Base-by-base conservation (phyloP, 2,113 vertebrate species). In the Gyps fulvus region DNA sequence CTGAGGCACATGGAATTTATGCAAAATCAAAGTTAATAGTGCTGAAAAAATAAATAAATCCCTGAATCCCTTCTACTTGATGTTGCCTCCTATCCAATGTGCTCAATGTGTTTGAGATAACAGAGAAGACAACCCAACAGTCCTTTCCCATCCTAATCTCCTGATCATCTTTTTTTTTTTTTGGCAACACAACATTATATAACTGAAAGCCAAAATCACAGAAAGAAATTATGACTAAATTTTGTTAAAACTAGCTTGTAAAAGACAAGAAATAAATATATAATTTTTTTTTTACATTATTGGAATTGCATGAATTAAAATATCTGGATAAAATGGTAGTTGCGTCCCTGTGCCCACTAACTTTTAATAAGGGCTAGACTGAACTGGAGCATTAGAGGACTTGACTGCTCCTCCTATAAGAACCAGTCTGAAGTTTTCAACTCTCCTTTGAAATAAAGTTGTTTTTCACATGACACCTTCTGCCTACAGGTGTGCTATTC, bases 21-120 rank as follows among this genome's bases (percentile, higher is more conserved):
- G 93, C 50, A 92, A 87, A 94, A 95, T 57, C 66, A 89, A 65
- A 95, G 71, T 58, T 89, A 87, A 93, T 10, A 80, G 43, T 40
- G 22, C 29, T 50, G 57, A 40, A 63, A 79, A 82, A 74, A 71
- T 8, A 85, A 45, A 67, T 10, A 83, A 62, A 49, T 34, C 38
- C 23, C 50, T 50, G 52, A 74, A 85, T 78, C 13, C 43, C 40
- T 71, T 57, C 14, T 61, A 40, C 31, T 57, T 85, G 52, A 65
- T 31, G 5, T 34, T 93, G 16, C 18, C 31, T 93, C 16, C n/a
- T 84, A 26, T 5, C 6, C 40, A 76, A 25, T 21, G 16, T 23
- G 10, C 23, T 76, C 13, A 55, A 20, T 29, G 31, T 38, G 36
- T 58, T 42, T 78, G 77, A 76, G 43, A 47, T 58, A 63, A 80